These are phyloP conservation scores for Acropora tenuis DNA, from an alignment of 64 coral and sea anemone genomes.

Conservation along the genomic window DNA sequence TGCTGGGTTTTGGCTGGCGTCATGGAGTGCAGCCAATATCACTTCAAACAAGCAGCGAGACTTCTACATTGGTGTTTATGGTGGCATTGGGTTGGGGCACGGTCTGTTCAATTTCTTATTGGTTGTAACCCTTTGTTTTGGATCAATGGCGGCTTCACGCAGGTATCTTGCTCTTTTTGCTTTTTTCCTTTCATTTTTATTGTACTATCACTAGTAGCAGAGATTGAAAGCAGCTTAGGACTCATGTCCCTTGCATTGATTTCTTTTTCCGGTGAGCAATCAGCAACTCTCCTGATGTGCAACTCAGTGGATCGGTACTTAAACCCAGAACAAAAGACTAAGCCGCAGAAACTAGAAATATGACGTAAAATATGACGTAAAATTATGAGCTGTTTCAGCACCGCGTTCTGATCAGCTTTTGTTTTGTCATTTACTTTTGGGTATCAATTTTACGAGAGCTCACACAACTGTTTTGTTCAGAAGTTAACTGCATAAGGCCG, in stretches of 20 bases:
- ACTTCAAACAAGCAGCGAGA: slow-evolving; percentile 51
- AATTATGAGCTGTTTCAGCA: no score
- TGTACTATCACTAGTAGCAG: not conserved
- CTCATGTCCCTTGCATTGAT: not conserved
- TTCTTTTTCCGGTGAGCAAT: no score
- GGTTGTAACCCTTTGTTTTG: not conserved
- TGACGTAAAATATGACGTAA: no score
- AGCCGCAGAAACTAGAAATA: no score
- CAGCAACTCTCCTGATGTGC: no score
- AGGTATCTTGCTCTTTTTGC: not conserved
- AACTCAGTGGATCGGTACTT: no score
- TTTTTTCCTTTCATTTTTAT: not conserved
- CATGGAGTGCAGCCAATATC: slow-evolving; percentile 83
- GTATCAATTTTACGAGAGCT: no score
- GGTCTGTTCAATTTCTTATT: slow-evolving; percentile 36
- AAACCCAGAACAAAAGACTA: no score
- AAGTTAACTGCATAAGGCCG: no score
- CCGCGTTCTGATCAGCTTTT: no score
- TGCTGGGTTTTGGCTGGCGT: slow-evolving; percentile 81
- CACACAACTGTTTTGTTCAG: no score
- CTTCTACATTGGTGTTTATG: slow-evolving; percentile 68
- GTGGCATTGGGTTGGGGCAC: slow-evolving; percentile 65
- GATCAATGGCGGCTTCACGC: slow-evolving; percentile 51
- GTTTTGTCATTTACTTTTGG: no score
- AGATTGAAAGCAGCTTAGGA: not conserved